Conservation (phyloP, 2,113 vertebrate species). For the Anguilla rostrata region DNA sequence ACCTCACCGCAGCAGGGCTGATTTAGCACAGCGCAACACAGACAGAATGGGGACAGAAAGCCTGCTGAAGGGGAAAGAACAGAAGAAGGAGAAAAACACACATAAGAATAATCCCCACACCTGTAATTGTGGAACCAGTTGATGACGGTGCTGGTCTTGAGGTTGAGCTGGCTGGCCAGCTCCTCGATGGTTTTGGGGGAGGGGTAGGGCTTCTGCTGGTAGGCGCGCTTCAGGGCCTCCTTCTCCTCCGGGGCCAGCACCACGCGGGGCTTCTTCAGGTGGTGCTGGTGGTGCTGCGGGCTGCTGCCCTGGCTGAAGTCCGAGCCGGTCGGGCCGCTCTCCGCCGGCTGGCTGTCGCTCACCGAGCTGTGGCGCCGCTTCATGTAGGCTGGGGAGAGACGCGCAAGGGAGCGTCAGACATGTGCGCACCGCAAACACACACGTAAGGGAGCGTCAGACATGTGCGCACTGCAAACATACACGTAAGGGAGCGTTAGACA, state of each 20-base stretch:
- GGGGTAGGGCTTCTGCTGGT: constrained; percentile 98
- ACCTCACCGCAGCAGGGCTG: too few species aligned
- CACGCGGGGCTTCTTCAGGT: constrained; percentile 83
- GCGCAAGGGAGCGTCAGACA: not conserved
- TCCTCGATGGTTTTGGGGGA: constrained; percentile 97
- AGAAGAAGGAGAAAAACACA: not conserved
- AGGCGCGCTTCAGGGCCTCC: constrained; percentile 83
- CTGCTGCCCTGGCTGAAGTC: constrained; percentile 81
- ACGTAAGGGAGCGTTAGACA: not conserved
- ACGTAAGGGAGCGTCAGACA: not conserved
- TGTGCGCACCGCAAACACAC: not conserved
- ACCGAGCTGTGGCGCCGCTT: constrained; percentile 84
- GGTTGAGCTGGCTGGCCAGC: constrained; percentile 89
- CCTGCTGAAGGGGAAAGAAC: too few species aligned
- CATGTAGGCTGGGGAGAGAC: constrained; percentile 76
- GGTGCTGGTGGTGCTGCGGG: constrained; percentile 83
- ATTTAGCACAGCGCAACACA: not conserved
- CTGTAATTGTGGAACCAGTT: constrained; percentile 99
- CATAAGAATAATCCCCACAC: constrained; percentile 57
- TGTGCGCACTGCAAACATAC: not conserved
- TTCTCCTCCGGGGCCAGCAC: constrained; percentile 83
- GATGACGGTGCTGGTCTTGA: constrained; percentile 98
- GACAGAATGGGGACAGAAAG: not conserved
- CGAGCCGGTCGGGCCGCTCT: constrained; percentile 64
- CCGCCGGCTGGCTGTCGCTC: constrained; percentile 78